Evolutionary conservation across 2,797 vertebrate genomes (phyloP), one percentile per base, ranked within the genome.

Genomic region (Loriculus beryllinus): DNA sequence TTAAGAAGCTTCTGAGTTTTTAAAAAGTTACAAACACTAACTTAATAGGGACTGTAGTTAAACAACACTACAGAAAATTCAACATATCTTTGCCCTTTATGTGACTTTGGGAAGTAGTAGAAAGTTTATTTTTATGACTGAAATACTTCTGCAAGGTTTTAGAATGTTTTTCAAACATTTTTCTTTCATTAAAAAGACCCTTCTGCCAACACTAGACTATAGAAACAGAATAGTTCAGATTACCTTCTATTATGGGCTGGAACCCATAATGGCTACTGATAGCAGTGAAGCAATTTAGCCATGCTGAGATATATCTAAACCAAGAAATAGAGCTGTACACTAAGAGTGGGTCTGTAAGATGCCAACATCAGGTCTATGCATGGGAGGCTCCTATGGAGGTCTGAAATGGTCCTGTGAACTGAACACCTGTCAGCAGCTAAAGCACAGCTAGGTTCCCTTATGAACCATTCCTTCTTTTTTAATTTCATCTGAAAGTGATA

Each of bases 1-100:
- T 92, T 83, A 86, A 88, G 65, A 67, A 84, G 19, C 33, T 80
- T 77, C 4, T 10, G 28, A 45, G 8, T n/a, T 91, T 91, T 91
- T 78, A 51, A 87, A 75, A 80, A 60, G 33, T 72, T 51, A 35
- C 8, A 23, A 67, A 14, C 8, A 26, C 10, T 45, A 54, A 29
- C n/a, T 17, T 54, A 26, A 65, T 16, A 31, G 8, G 3, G 7
- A 40, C 33, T 42, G 40, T 29, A 39, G 28, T 43, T 33, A 62
- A 83, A 59, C 2, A 33, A 9, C 8, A 17, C 2, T n/a, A 22
- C 4, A 70, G 54, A 60, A 67, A 40, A 3, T 9, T 9, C 22
- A 52, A 60, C 5, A 28, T 39, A 22, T 11, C 21, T 62, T 76
- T 56, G 10, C 8, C 15, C 2, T 3, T 29, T 49, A 39, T 31